Base-by-base conservation (phyloP, 2,888 invertebrate species). In the Lasiommata megera region DNA sequence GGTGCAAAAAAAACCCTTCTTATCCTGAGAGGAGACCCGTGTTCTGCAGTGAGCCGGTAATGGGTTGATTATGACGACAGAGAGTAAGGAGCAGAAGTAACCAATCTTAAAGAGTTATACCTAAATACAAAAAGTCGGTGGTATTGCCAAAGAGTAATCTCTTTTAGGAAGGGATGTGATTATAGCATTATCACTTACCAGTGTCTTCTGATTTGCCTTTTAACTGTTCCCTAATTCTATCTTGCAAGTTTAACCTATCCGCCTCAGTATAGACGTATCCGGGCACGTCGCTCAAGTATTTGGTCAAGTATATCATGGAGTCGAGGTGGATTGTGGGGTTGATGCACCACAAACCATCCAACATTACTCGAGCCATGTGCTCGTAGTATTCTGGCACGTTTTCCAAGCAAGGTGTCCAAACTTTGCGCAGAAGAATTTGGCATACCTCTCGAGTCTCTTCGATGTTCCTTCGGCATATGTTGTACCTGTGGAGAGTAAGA, bases 261-360 rank as follows among this genome's bases (percentile, higher is more conserved):
- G 50, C 54, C 65, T 88, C 85, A 0, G 74, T 87, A 67, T 89
- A 92, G 29, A 92, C 78, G 60, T 92, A 93, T 0, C 93, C 93
- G 5, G 92, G 89, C 0, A 93, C 91, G 17, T 91, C 92, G 0
- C 92, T 92, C 51, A 94, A 66, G 28, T 92, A 77, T 18, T 75
- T 84, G 6, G 93, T 92, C 67, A 91, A 92, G 69, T 91, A 93
- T 11, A 94, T 72, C 70, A 93, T 92, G 1, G 79, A 78, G 0
- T 81, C 77, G 0, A 71, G 56, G 38, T 93, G 87, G 6, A 94
- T 83, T 0, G 95, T 82, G 34, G 95, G 94, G 75, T 94, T 93
- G 41, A 95, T 82, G 3, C 92, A 92, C 94, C 94, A 94, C 73
- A 96, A 80, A 0, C 95, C 95, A 48, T 94, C 88, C 1, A 96